A percentile compares a stretch with the other conserved stretches of the same genome.
These are phyloP conservation scores for Calcarius lapponicus DNA, from an alignment of 2,797 vertebrate genomes.

Conservation along the genomic window DNA sequence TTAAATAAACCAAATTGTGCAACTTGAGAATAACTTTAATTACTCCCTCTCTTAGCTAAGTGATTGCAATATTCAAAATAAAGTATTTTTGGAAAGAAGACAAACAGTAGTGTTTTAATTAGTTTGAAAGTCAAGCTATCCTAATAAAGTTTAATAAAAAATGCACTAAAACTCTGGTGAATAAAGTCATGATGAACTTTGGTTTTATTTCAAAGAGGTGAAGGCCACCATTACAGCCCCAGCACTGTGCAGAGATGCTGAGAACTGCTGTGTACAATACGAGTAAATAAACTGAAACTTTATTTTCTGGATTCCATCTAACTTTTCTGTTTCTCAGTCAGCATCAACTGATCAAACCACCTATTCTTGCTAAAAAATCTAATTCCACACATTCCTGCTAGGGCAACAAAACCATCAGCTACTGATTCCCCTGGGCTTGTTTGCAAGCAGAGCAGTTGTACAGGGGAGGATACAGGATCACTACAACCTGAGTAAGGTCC, in stretches of 20 bases:
- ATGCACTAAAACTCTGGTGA: not conserved
- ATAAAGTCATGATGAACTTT: not conserved
- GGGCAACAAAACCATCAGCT: not conserved
- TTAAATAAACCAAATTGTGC: constrained; percentile 64
- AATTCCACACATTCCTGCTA: not conserved
- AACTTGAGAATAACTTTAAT: constrained; percentile 69
- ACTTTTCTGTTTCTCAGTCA: not conserved
- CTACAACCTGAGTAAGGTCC: not conserved
- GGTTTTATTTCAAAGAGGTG: not conserved
- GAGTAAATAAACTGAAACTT: not conserved
- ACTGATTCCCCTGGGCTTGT: not conserved
- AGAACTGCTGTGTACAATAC: not conserved
- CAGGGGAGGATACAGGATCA: not conserved
- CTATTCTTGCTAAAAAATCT: not conserved
- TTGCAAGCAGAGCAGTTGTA: not conserved
- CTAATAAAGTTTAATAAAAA: constrained; percentile 12
- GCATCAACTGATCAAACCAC: not conserved
- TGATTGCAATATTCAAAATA: constrained; percentile 28
- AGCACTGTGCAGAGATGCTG: not conserved
- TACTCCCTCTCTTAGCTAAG: constrained; percentile 29
- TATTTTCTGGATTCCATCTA: not conserved
- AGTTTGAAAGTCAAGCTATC: constrained; percentile 32
- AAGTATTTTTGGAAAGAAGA: constrained; percentile 40
- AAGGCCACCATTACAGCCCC: not conserved
- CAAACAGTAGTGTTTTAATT: not conserved